A percentile compares a stretch with the other conserved stretches of the same genome.
Conservation (phyloP, 2,797 vertebrate species). For the Enteromius argenteus region DNA sequence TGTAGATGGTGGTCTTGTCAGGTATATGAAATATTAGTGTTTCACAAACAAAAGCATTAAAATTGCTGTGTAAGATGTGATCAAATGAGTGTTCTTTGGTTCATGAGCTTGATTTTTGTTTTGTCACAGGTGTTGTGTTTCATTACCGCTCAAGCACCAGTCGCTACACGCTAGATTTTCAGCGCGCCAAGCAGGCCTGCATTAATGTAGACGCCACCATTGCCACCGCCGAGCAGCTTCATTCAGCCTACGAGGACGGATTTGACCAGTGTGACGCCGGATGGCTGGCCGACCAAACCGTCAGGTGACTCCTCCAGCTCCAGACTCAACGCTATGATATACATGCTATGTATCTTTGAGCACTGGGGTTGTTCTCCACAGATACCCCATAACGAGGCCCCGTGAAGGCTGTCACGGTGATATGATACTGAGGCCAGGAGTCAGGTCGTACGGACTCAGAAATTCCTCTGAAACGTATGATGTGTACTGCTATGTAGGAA, state of each 20-base stretch:
- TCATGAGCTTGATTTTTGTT: background rate
- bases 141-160: conserved; percentile 86
- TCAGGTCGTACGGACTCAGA: conserved; percentile 88
- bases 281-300: conserved; percentile 90
- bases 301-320: conserved; percentile 75
- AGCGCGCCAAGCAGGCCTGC: conserved; percentile 80
- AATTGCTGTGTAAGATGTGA: too few relatives aligned
- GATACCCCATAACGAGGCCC: conserved; percentile 89
- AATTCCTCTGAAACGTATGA: conserved; percentile 86
- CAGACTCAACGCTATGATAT: background rate
- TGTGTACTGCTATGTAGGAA: conserved; percentile 90
- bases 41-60: background rate
- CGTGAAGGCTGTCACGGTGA: conserved; percentile 89
- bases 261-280: conserved; percentile 95
- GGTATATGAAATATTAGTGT: background rate
- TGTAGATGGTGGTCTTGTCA: background rate
- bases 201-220: conserved; percentile 78
- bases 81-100: background rate
- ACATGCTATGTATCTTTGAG: background rate
- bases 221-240: conserved; percentile 86
- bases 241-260: conserved; percentile 89
- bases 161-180: conserved; percentile 88
- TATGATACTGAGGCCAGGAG: conserved; percentile 84
- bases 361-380: conserved; percentile 59
- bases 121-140: conserved; percentile 89